These are phyloP conservation scores for Argya squamiceps DNA, from an alignment of 2,797 vertebrate genomes.

Conservation along the genomic window DNA sequence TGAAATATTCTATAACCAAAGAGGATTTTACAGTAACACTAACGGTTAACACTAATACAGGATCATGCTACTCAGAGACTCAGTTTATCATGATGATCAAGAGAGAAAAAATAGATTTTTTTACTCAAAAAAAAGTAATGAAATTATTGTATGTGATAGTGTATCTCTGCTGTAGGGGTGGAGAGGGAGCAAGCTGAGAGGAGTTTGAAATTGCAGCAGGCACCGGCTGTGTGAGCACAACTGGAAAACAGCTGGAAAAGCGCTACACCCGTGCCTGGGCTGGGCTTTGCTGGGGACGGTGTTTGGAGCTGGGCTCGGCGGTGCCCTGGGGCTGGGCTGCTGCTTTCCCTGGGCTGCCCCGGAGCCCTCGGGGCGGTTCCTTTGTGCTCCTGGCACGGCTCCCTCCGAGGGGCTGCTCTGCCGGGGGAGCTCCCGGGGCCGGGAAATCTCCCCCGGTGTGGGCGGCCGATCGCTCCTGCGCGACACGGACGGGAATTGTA, in stretches of 20 bases:
- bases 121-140: not conserved
- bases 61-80: not conserved
- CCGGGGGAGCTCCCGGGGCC: not conserved
- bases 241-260: not conserved
- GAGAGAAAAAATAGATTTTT: not conserved
- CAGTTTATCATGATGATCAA: not conserved
- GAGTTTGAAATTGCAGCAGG: not conserved
- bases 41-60: slow-evolving; percentile 41
- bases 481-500: slow-evolving; percentile 1
- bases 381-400: not conserved
- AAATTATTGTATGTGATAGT: not conserved
- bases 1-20: slow-evolving; percentile 74
- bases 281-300: not conserved
- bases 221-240: not conserved
- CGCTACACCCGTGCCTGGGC: fast-evolving
- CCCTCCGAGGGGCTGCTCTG: not conserved
- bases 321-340: fast-evolving
- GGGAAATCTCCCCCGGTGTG: not conserved
- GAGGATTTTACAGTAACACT: slow-evolving; percentile 60
- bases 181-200: not conserved
- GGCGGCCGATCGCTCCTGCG: not conserved
- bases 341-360: not conserved
- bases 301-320: fast-evolving
- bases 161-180: not conserved
- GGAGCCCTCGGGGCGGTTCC: fast-evolving